Conservation (phyloP, 2,113 vertebrate species). For the Stigmatopora argus region DNA sequence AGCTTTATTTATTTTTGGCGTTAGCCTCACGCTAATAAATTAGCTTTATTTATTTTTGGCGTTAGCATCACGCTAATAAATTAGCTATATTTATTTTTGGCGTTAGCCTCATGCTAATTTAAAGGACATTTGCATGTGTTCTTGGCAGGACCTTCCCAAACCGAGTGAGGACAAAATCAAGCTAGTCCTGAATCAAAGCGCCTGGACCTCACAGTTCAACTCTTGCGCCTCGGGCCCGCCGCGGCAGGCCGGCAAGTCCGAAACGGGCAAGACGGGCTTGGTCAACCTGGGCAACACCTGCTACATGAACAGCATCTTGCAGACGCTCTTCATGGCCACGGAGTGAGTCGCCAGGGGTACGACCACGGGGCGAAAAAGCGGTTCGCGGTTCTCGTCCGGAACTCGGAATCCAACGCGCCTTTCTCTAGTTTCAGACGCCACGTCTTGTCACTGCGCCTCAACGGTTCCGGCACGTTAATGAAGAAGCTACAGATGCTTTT, state of each 20-base stretch:
- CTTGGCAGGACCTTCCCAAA: slow-evolving; percentile 82
- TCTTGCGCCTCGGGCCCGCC: slow-evolving; percentile 84
- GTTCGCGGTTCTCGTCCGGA: no score
- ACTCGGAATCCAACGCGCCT: no score
- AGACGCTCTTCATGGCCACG: slow-evolving; percentile 96
- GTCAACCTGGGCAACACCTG: slow-evolving; percentile 97
- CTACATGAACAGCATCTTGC: slow-evolving; percentile 98
- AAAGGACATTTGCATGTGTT: neutral
- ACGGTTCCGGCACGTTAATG: slow-evolving; percentile 85
- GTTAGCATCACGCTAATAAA: no score
- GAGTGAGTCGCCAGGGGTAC: slow-evolving; percentile 77
- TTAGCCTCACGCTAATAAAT: no score
- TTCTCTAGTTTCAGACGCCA: slow-evolving; percentile 86
- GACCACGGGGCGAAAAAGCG: neutral
- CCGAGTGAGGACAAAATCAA: slow-evolving; percentile 93
- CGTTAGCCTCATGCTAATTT: no score
- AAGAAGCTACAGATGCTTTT: slow-evolving; percentile 95
- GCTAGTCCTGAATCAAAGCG: slow-evolving; percentile 91
- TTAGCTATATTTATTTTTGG: no score
- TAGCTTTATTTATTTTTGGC: no score
- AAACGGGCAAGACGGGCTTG: slow-evolving; percentile 95
- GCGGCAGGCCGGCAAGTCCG: slow-evolving; percentile 88
- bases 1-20: no score
- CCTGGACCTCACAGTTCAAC: slow-evolving; percentile 96
- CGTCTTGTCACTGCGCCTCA: slow-evolving; percentile 86